Conservation (phyloP, 1,140 invertebrate genomes). For the Ylistrum balloti region DNA sequence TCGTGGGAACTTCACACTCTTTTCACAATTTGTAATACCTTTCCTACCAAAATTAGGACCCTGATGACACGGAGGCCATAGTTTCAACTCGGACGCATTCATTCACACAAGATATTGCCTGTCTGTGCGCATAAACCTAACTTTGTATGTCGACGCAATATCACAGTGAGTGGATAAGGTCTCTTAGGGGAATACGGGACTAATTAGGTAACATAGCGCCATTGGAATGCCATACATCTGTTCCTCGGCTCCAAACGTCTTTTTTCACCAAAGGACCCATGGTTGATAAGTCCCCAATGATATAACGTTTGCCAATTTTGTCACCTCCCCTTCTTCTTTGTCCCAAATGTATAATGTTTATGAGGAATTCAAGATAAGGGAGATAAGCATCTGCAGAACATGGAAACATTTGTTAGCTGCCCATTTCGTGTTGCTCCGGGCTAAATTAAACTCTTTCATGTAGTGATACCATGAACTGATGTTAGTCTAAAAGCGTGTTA, state of each 20-base stretch:
- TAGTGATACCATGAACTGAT: background rate
- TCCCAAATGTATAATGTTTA: slow-evolving; percentile 2
- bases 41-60: background rate
- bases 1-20: slow-evolving; percentile 1
- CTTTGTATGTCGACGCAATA: slow-evolving; percentile 8
- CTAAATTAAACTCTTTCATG: slow-evolving; percentile 5
- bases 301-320: slow-evolving; percentile 35
- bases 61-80: slow-evolving; percentile 1
- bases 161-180: background rate
- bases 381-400: slow-evolving; percentile 14
- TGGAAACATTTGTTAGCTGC: slow-evolving; percentile 33
- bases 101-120: slow-evolving; percentile 29
- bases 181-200: slow-evolving; percentile 10
- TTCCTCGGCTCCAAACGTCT: slow-evolving; percentile 31
- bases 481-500: background rate
- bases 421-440: slow-evolving; percentile 16
- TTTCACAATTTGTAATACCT: background rate
- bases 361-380: background rate
- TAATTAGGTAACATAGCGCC: slow-evolving; percentile 32
- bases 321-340: slow-evolving; percentile 16
- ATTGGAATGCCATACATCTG: slow-evolving; percentile 27
- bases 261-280: slow-evolving; percentile 33
- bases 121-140: slow-evolving; percentile 14
- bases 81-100: slow-evolving; percentile 30
- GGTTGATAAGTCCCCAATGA: background rate